A percentile compares a stretch with the other conserved stretches of the same genome.
phyloP scores from a whole-genome alignment of 2,797 vertebrate species.

The Melanotaenia maccullochi region DNA sequence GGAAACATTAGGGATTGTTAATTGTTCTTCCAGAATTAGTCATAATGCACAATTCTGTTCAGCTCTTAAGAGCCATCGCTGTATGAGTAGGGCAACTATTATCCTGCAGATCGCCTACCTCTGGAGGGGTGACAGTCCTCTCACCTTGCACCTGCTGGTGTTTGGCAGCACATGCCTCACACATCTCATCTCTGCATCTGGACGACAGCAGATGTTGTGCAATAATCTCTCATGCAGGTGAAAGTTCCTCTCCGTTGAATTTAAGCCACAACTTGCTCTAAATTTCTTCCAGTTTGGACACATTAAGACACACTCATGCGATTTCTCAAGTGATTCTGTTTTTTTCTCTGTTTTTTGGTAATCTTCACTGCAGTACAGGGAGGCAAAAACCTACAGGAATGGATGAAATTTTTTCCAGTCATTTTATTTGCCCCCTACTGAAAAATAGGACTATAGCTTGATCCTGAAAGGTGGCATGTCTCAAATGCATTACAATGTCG shows the following conservation, averaged over 20 bases:
- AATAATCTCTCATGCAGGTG: conserved; percentile 72
- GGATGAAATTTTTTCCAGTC: conserved; percentile 9
- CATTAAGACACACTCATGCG: conserved; percentile 13
- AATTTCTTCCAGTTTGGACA: conserved; percentile 31
- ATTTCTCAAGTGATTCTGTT: conserved; percentile 27
- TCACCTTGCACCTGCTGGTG: conserved; percentile 70
- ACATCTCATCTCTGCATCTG: conserved; percentile 67
- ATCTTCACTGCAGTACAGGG: conserved; percentile 15
- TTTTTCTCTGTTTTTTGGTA: conserved; percentile 5
- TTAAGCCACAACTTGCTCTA: conserved; percentile 36
- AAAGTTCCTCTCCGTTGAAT: conserved; percentile 55
- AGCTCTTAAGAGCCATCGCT: conserved; percentile 38
- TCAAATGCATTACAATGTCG: conserved; percentile 72
- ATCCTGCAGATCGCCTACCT: conserved; percentile 51
- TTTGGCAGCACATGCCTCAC: conserved; percentile 57
- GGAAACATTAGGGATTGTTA: conserved; percentile 48
- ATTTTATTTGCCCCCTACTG: conserved; percentile 63
- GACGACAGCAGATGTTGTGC: conserved; percentile 74
- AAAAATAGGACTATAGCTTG: conserved; percentile 74
- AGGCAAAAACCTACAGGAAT: conserved; percentile 22
- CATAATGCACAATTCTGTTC: conserved; percentile 49
- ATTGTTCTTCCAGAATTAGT: conserved; percentile 48
- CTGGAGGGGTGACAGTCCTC: conserved; percentile 59
- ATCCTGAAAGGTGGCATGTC: conserved; percentile 72
- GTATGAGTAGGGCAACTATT: conserved; percentile 50